Conservation (phyloP, 2,797 vertebrate genomes). For the Aselliscus stoliczkanus region DNA sequence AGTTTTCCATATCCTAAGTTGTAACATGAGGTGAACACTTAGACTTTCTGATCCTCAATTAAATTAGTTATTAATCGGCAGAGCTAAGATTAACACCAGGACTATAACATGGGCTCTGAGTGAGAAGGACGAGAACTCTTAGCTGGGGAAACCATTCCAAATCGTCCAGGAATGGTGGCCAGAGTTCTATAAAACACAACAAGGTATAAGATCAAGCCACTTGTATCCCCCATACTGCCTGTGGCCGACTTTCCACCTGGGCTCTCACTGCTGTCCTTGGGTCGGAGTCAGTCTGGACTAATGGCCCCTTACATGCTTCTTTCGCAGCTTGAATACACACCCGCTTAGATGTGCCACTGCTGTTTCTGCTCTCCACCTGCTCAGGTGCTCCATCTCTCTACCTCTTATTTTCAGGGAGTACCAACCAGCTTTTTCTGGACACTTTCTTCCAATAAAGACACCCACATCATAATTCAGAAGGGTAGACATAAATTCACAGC, state of each 20-base stretch:
- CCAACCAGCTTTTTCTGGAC: not conserved
- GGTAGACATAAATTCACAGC: not conserved
- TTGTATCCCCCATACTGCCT: too few relatives aligned
- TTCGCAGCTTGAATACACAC: not conserved
- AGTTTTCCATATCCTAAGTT: not conserved
- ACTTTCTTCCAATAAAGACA: not conserved
- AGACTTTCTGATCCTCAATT: not conserved
- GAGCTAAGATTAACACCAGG: not conserved
- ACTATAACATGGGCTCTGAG: not conserved
- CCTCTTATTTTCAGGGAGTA: not conserved
- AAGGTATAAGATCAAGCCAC: not conserved
- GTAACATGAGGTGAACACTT: not conserved
- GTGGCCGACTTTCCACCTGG: not conserved
- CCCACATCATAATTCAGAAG: not conserved
- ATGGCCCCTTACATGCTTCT: not conserved
- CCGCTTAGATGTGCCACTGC: not conserved
- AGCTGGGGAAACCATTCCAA: not conserved
- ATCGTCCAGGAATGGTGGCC: not conserved
- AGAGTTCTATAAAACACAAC: not conserved
- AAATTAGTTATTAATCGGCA: not conserved
- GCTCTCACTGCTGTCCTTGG: not conserved
- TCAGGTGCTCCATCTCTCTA: not conserved
- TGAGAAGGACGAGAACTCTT: not conserved
- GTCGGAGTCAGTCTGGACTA: not conserved
- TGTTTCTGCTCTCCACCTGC: not conserved